Base-by-base conservation (phyloP, 2,888 invertebrate species). In the Trissolcus brochymenae region DNA sequence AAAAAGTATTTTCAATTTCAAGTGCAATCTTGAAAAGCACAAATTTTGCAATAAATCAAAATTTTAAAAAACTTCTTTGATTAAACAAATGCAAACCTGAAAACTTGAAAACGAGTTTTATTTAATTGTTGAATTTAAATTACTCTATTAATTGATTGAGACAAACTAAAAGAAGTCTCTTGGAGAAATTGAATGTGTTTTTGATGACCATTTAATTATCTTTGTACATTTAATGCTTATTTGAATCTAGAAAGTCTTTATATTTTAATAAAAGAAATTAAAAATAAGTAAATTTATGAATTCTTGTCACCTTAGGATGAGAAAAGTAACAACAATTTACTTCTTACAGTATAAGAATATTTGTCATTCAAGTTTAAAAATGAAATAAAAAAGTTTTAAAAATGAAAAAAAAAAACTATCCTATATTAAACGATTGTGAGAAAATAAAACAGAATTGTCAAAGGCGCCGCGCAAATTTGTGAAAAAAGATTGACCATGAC, bases 401-500 rank as follows among this genome's bases (percentile, higher is more conserved):
- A 43, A n/a, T n/a, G 2, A 43, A 14, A 9, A 43, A 13, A 7
- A 14, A 46, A 14, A 46, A 6, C 14, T n/a, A 46, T 46, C 13
- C 3, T 6, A 43, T 43, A 43, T 43, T 2, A 14, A 43, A 43
- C 43, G n/a, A 43, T 43, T 43, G 13, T 43, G 43, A 4, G 43
- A 43, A 43, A 2, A 43, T n/a, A 14, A 43, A 43, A 43, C 43
- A 4, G 9, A 46, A 46, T n/a, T 46, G 46, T n/a, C 14, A 46
- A 16, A 46, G n/a, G 16, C n/a, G 46, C n/a, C 16, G 46, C 46
- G 43, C 11, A 11, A 6, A 13, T 61, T 68, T 53, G 21, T 46
- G 62, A 17, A 59, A 73, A 72, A 76, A 66, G 75, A 72, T 78
- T 80, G 79, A 82, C 84, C 85, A 78, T 83, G 85, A 84, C 82